Conservation (phyloP, 2,888 invertebrate genomes). For the Drosophila lutescens region DNA sequence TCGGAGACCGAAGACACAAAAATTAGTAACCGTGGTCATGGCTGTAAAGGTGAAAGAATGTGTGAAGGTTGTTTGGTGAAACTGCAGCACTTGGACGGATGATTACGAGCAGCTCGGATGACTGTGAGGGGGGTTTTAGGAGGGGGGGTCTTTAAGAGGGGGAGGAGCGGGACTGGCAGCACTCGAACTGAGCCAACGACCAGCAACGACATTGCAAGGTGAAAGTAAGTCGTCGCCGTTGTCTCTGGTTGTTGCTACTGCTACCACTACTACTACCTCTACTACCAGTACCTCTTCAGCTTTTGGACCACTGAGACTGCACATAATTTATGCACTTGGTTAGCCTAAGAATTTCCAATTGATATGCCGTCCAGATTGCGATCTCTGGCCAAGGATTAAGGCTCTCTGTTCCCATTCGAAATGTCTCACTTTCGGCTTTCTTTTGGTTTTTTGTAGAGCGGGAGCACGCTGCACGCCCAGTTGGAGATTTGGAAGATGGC, state of each 20-base stretch:
- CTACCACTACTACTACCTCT: background rate
- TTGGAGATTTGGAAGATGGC: slow-evolving; percentile 96
- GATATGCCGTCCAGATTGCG: slow-evolving; percentile 72
- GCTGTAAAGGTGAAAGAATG: slow-evolving; percentile 83
- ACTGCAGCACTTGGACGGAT: slow-evolving; percentile 73
- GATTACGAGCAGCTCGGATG: slow-evolving; percentile 71
- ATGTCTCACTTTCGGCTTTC: slow-evolving; percentile 48
- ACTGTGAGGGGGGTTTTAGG: slow-evolving; percentile 16
- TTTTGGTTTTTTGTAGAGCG: slow-evolving; percentile 86
- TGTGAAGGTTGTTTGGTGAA: slow-evolving; percentile 84
- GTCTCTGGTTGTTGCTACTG: slow-evolving; percentile 22
- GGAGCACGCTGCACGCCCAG: slow-evolving; percentile 93
- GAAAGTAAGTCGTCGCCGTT: slow-evolving; percentile 82
- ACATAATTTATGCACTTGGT: slow-evolving; percentile 62
- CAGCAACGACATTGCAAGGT: slow-evolving; percentile 85
- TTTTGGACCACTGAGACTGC: slow-evolving; percentile 20
- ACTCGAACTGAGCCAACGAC: slow-evolving; percentile 83
- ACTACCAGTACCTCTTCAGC: background rate
- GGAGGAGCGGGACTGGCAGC: slow-evolving; percentile 23
- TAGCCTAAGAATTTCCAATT: slow-evolving; percentile 72
- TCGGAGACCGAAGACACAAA: slow-evolving; percentile 52
- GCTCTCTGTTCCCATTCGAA: slow-evolving; percentile 43
- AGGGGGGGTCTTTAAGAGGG: background rate
- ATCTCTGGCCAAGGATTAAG: slow-evolving; percentile 72
- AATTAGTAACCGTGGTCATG: slow-evolving; percentile 84